Percentiles rank a stretch among this genome's conserved stretches.
Conservation (phyloP, 2,113 vertebrate species). For the Corythaeola cristata region DNA sequence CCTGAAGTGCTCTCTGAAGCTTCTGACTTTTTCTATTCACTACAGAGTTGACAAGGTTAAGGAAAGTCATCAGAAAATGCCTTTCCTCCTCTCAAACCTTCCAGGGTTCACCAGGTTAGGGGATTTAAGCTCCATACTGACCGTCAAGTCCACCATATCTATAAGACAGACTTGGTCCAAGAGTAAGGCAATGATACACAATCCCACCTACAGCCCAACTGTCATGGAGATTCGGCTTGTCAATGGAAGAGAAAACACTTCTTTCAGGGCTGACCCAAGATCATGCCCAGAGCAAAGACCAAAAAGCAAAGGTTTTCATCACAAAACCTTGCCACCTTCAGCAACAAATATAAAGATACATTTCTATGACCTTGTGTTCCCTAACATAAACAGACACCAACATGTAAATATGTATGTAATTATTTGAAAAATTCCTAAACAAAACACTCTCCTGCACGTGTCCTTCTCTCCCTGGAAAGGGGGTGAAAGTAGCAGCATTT, state of each 20-base stretch:
- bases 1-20: not conserved
- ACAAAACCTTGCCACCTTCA: not conserved
- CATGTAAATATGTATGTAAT: not conserved
- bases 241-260: not conserved
- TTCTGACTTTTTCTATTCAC: not conserved
- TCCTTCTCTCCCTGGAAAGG: not conserved
- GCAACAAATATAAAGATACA: not conserved
- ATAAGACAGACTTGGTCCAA: not conserved
- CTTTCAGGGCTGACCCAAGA: not conserved
- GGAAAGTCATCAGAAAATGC: not conserved
- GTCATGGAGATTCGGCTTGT: not conserved
- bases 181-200: not conserved
- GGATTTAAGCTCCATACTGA: not conserved
- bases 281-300: not conserved
- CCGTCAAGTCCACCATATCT: not conserved
- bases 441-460: not conserved
- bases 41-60: not conserved
- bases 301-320: not conserved
- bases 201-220: not conserved
- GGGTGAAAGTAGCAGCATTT: not conserved
- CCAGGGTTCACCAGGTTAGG: not conserved
- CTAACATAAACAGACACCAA: not conserved
- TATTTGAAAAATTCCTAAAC: conserved; percentile 29
- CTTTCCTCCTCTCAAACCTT: conserved; percentile 8
- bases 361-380: not conserved